Evolutionary conservation across 1,140 invertebrate species (phyloP), one percentile per base, ranked within the genome.

Genomic region (Parapsyche elsis): DNA sequence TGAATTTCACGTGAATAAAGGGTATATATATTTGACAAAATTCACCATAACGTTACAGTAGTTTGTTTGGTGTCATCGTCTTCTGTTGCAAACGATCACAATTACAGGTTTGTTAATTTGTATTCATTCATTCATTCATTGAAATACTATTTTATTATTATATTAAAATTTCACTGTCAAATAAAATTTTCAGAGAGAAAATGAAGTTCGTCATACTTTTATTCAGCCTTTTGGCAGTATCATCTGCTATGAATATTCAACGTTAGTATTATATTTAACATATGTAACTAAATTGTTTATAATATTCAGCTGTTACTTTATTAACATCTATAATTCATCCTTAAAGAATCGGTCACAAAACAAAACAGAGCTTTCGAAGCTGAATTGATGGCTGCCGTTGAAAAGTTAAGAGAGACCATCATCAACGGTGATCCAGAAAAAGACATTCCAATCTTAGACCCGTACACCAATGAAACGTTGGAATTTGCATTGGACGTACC

Each of bases 361-460:
- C 64, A 67, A 23, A 9, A 16, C n/a, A 75, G 46, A 19, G 44
- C 46, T 9, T 78, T 71, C 24, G 77, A 78, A 53, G 19, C 73
- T 14, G 67, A 71, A 71, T 19, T 78, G 19, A 19, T 38, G 16
- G 67, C 23, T 5, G 7, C 79, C 12, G 21, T 80, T n/a, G 81
- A 82, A 46, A 82, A 78, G 67, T 59, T 82, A 10, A 59, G 81
- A 30, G 78, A 49, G 0, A 14, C 67, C 0, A 67, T 82, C 19
- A 38, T 45, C 1, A 23, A 16, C 46, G 81, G 81, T 46, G 49
- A 75, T 59, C 23, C 44, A 1, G 81, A 80, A 24, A 10, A 16
- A 1, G 81, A 78, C 21, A 74, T 82, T 9, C 81, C 81, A 9
- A 23, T 80, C 12, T 12, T 82, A 46, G 81, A 82, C 67, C 81